Conservation (phyloP, 2,888 invertebrate genomes). For the Aphidius colemani region DNA sequence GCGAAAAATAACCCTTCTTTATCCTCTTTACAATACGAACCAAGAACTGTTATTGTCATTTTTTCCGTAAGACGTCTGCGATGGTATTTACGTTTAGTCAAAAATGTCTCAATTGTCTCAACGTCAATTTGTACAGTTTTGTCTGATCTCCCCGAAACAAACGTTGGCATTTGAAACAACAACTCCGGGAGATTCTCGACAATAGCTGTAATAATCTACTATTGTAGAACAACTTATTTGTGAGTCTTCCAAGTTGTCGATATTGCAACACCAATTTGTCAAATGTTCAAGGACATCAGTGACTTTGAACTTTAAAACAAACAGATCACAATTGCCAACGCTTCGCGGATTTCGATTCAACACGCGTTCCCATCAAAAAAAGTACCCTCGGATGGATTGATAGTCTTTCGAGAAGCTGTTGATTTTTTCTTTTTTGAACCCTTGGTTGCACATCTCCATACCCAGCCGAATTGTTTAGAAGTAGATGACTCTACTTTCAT, state of each 20-base stretch:
- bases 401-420: constrained; percentile 19
- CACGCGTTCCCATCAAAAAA: constrained; percentile 29
- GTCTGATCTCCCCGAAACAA: too few species aligned
- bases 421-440: constrained; percentile 23
- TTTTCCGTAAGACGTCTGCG: too few species aligned
- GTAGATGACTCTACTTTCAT: constrained; percentile 27
- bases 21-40: too few species aligned
- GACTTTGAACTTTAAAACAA: constrained; percentile 25
- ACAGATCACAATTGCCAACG: constrained; percentile 27
- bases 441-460: constrained; percentile 27
- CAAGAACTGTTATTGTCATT: too few species aligned
- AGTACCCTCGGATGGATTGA: constrained; percentile 26
- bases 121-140: too few species aligned
- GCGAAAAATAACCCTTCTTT: too few species aligned
- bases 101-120: too few species aligned
- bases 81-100: too few species aligned
- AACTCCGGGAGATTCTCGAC: constrained; percentile 30
- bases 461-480: constrained; percentile 22
- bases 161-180: too few species aligned
- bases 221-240: constrained; percentile 21
- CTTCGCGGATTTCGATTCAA: constrained; percentile 26
- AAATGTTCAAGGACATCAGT: constrained; percentile 22
- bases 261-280: constrained; percentile 18
- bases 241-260: not conserved
- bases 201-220: constrained; percentile 31